Evolutionary conservation across 2,888 invertebrate genomes (phyloP), one percentile per base, ranked within the genome.

Genomic region (Eristalis arbustorum): DNA sequence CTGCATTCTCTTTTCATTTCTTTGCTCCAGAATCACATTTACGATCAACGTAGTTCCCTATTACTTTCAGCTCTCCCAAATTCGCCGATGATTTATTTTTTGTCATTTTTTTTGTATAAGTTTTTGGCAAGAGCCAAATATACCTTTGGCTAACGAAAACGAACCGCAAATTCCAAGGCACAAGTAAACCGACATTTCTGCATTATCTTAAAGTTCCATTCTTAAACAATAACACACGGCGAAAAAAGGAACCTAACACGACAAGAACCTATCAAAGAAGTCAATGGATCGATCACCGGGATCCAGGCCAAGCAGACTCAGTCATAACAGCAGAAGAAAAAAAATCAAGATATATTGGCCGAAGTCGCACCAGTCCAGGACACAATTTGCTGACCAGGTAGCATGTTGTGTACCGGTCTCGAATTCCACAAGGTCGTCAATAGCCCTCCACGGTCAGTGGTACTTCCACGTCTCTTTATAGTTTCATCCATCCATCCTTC

Each of bases 401-500:
- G 81, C 88, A 76, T 79, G 72, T 79, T 79, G 67, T 71, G 81
- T 81, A 82, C 76, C 78, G 85, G 72, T 84, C 88, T 89, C 75
- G 80, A 89, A 89, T 89, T 89, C 89, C 89, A 88, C 89, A 89
- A 89, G 89, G 89, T 89, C 89, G 89, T 63, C 84, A 76, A 79
- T 79, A 66, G 73, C 76, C 76, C 66, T 69, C 84, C 76, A 76
- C 81, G 85, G 78, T 82, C 80, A 81, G 75, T 83, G 67, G 76
- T 25, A 59, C 72, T 73, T 75, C 62, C 83, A 56, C 72, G 22
- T 83, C 87, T 63, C 73, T 68, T 8, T 64, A 66, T 13, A 18
- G 59, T 8, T 25, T 61, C 34, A 3, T 28, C 42, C 74, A 23
- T 83, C 71, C 66, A 66, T 62, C 71, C 73, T 59, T 57, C 71